A percentile compares a stretch with the other conserved stretches of the same genome.
Evolutionary conservation across 2,797 vertebrate genomes (phyloP).

Genomic region (Limosa lapponica): DNA sequence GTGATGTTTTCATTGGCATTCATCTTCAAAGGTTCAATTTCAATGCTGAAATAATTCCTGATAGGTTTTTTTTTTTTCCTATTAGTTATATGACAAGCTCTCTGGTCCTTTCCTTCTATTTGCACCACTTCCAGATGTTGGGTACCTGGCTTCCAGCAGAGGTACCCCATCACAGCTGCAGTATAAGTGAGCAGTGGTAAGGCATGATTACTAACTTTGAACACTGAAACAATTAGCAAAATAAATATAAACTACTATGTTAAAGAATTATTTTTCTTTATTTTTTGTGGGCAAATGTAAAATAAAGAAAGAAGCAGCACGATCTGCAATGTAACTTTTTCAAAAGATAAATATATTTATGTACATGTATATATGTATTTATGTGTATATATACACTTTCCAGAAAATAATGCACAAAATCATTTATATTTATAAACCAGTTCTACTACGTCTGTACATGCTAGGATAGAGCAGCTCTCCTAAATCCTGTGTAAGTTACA

Average conservation of each 20-base stretch:
- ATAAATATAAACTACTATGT: neutral
- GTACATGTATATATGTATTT: neutral
- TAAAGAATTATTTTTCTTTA: neutral
- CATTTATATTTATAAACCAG: neutral
- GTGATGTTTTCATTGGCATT: constrained; percentile 7
- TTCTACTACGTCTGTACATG: neutral
- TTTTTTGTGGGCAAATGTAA: neutral
- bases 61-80: neutral
- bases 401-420: neutral
- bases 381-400: neutral
- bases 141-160: neutral
- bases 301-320: neutral
- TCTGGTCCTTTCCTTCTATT: neutral
- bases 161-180: neutral
- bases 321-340: neutral
- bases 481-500: neutral
- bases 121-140: neutral
- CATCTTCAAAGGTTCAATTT: constrained; percentile 1
- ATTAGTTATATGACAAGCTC: neutral
- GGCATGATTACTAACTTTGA: neutral
- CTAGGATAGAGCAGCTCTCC: neutral
- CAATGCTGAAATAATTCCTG: neutral
- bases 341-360: neutral
- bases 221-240: neutral
- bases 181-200: neutral